Percentiles rank a stretch among this genome's conserved stretches.
Evolutionary conservation across 2,888 invertebrate species (phyloP).

Genomic region (Pseudoips prasinana): DNA sequence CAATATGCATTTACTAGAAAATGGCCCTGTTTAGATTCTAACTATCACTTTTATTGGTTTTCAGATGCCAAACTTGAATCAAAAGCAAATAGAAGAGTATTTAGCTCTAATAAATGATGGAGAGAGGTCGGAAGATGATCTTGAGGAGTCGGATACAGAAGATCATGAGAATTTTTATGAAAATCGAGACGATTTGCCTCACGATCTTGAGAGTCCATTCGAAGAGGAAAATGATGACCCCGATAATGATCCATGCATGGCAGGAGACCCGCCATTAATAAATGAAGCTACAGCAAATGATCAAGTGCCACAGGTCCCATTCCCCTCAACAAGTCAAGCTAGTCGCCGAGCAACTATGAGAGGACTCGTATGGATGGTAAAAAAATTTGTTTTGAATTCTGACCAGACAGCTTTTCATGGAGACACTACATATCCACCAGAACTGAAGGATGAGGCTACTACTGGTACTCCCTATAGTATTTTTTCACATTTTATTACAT

Average conservation of each 20-base stretch:
- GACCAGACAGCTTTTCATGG: constrained; percentile 42
- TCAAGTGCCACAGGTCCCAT: constrained; percentile 38
- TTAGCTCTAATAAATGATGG: constrained; percentile 36
- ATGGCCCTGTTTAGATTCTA: constrained; percentile 26
- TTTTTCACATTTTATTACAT: constrained; percentile 29
- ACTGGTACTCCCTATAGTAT: constrained; percentile 33
- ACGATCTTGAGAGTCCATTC: constrained; percentile 36
- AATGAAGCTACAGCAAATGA: constrained; percentile 31
- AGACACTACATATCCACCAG: constrained; percentile 38
- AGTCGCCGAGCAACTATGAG: constrained; percentile 38
- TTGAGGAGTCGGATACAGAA: constrained; percentile 38
- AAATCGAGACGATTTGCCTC: constrained; percentile 37
- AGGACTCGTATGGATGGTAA: constrained; percentile 38
- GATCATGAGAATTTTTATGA: constrained; percentile 34
- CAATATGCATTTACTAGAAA: constrained; percentile 21
- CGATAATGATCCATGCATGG: constrained; percentile 31
- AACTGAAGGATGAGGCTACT: constrained; percentile 36
- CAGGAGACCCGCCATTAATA: constrained; percentile 36
- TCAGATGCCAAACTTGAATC: constrained; percentile 30
- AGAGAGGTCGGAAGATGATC: constrained; percentile 38
- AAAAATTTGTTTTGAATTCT: constrained; percentile 39
- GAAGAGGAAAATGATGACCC: constrained; percentile 35
- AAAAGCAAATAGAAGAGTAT: constrained; percentile 40
- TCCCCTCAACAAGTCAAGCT: constrained; percentile 37
- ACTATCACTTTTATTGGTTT: constrained; percentile 30